phyloP scores from a whole-genome alignment of 2,888 invertebrate species.

The Phyto melanocephala region DNA sequence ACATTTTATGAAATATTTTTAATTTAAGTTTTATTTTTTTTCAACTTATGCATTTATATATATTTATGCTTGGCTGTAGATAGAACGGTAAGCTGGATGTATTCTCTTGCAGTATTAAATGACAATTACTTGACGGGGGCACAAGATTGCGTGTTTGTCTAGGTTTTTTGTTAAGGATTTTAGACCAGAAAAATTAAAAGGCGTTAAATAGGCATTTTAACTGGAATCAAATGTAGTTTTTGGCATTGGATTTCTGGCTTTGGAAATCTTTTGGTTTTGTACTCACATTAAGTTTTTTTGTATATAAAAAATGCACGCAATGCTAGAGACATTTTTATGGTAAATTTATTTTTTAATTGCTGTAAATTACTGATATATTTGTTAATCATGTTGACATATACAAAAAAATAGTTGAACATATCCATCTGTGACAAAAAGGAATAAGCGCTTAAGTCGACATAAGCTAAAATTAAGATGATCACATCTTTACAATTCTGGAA shows the following conservation, averaged over 20 bases:
- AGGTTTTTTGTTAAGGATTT: conserved; percentile 17
- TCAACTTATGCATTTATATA: conserved; percentile 6
- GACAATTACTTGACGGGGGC: conserved; percentile 36
- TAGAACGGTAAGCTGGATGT: conserved; percentile 5
- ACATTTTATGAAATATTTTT: conserved; percentile 10
- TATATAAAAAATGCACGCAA: conserved; percentile 50
- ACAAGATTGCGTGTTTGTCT: conserved; percentile 57
- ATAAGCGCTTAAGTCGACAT: too few species aligned
- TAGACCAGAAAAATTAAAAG: conserved; percentile 36
- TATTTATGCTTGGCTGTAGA: not conserved
- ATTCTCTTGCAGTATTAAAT: conserved; percentile 32
- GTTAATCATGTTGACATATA: not conserved
- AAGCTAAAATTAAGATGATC: too few species aligned
- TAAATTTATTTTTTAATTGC: conserved; percentile 49
- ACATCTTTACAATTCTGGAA: too few species aligned
- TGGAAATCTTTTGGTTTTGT: conserved; percentile 22
- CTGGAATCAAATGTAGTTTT: conserved; percentile 52
- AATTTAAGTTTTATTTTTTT: conserved; percentile 9
- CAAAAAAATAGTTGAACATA: too few species aligned
- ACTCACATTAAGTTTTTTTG: too few species aligned
- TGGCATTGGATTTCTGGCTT: not conserved
- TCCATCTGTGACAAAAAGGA: too few species aligned
- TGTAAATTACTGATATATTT: conserved; percentile 20
- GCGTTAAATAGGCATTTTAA: conserved; percentile 61
- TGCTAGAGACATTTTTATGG: conserved; percentile 27